These are phyloP conservation scores for Motacilla alba DNA, from an alignment of 2,113 vertebrate genomes.

Conservation along the genomic window DNA sequence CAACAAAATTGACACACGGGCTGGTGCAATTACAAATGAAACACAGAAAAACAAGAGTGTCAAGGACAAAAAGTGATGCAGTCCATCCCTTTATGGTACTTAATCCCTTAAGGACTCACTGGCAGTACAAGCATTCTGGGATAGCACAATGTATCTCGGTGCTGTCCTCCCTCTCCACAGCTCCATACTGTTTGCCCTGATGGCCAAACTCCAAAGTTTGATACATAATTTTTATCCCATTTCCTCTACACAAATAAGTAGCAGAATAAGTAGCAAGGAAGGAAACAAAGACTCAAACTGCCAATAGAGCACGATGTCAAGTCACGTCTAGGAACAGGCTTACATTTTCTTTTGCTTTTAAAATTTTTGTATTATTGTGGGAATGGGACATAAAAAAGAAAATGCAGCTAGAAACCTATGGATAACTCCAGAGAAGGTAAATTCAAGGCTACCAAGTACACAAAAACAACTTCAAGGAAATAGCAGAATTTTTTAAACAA, in stretches of 20 bases:
- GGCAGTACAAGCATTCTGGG: neutral
- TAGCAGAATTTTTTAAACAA: neutral
- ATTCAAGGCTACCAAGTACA: neutral
- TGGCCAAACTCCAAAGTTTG: neutral
- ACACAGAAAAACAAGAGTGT: neutral
- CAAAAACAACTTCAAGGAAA: neutral
- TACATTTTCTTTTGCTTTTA: neutral
- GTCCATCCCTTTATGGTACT: neutral
- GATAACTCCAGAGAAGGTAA: neutral
- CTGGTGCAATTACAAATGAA: neutral
- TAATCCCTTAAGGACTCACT: neutral
- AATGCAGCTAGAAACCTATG: neutral
- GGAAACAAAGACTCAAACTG: neutral
- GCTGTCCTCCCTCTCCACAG: neutral
- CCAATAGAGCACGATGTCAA: neutral
- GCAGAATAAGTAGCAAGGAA: neutral
- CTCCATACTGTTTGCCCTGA: neutral
- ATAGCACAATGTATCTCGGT: accelerated
- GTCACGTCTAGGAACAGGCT: neutral
- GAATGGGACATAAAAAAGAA: neutral
- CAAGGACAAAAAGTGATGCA: neutral
- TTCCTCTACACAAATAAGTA: neutral
- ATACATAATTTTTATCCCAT: neutral
- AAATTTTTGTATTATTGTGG: neutral
- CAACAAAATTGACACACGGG: neutral